Conservation (phyloP, 1,140 invertebrate species). For the Orchestia grillus region DNA sequence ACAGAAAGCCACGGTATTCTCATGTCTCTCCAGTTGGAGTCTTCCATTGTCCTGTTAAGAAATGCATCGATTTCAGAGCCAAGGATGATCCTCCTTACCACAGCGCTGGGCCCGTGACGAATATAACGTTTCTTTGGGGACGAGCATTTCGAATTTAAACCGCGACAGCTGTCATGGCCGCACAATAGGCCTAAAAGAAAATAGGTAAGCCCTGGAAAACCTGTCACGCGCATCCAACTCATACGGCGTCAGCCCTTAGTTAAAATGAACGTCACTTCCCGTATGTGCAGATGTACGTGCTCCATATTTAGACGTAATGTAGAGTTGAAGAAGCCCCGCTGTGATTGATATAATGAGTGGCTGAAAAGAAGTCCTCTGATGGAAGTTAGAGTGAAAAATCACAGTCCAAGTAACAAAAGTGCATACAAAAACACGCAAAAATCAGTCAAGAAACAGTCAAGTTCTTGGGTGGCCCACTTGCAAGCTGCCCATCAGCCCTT, state of each 20-base stretch:
- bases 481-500: too few relatives aligned
- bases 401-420: neutral
- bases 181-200: neutral
- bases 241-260: neutral
- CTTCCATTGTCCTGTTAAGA: slow-evolving; percentile 7
- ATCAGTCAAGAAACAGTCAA: neutral
- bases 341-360: neutral
- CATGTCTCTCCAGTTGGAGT: neutral
- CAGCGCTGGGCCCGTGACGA: neutral
- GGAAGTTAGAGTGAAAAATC: neutral
- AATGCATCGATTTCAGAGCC: neutral
- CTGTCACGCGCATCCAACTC: neutral
- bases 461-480: too few relatives aligned
- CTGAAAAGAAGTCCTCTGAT: neutral
- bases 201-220: neutral
- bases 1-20: neutral
- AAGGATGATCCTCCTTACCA: neutral
- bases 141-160: neutral
- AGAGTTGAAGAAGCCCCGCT: neutral
- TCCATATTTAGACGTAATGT: neutral
- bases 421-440: neutral
- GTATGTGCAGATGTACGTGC: neutral
- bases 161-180: neutral
- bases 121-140: neutral
- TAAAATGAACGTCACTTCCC: neutral